Evolutionary conservation across 2,113 vertebrate species (phyloP), one percentile per base, ranked within the genome.

Genomic region (Megalops atlanticus): DNA sequence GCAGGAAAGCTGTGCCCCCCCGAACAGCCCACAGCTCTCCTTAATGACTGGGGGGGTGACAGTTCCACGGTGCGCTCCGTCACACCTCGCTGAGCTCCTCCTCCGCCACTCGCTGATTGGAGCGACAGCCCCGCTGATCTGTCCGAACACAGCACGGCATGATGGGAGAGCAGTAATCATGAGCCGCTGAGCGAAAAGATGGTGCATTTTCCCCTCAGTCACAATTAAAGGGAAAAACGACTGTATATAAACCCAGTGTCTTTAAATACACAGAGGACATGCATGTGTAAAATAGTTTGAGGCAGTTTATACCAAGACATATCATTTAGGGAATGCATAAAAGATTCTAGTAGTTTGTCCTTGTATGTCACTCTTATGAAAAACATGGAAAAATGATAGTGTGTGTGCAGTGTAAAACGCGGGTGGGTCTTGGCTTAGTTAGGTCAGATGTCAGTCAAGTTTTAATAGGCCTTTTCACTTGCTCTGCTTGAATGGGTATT

Each of bases 391-490:
- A 64, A 64, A 64, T n/a, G 11, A n/a, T 31, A 24, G 24, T 27
- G n/a, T 64, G 31, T 64, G 58, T 64, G 58, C 2, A 31, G 31
- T 21, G 58, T 27, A 31, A 8, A n/a, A n/a, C n/a, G n/a, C n/a
- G 4, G 52, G 6, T 58, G 52, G 52, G n/a, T 58, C 24, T 58
- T 18, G n/a, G 52, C 24, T n/a, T 58, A 58, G 6, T 64, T 64
- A 31, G n/a, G 58, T 64, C 58, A 64, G 58, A 64, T 64, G 27
- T 64, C 58, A 64, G 58, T 64, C 58, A 64, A 64, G n/a, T 64
- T 64, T 64, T 64, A 64, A 54, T 31, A 64, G 31, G 27, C 58
- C 58, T 4, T 64, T 11, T 10, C n/a, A n/a, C 58, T 64, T 31
- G n/a, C 58, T 64, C 58, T 10, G 58, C 24, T 27, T 64, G 58